Percentiles rank a stretch among this genome's conserved stretches.
phyloP scores from a whole-genome alignment of 2,113 vertebrate genomes.

The Sphyrna mokarran region DNA sequence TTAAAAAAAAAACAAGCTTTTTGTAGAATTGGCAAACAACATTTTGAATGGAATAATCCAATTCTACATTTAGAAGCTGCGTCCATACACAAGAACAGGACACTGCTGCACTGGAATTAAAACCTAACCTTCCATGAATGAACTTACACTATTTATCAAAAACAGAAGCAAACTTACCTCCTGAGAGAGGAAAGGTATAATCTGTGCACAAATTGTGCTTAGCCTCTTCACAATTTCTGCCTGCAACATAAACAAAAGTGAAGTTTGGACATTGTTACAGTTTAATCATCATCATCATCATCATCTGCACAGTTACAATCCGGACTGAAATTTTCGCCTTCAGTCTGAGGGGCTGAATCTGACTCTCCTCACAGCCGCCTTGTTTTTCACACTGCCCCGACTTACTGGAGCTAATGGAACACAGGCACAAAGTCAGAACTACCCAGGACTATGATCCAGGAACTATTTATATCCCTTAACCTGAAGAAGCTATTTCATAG shows the following conservation, averaged over 20 bases:
- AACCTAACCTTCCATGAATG: background rate
- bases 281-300: background rate
- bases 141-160: background rate
- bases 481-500: background rate
- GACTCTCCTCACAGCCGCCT: background rate
- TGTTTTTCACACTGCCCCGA: background rate
- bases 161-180: slow-evolving; percentile 65
- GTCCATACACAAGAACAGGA: background rate
- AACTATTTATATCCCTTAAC: background rate
- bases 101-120: background rate
- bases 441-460: background rate
- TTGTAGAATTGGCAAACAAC: background rate
- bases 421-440: background rate
- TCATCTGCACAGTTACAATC: background rate
- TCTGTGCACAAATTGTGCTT: slow-evolving; percentile 84
- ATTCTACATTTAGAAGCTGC: background rate
- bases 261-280: background rate
- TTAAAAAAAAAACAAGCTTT: background rate
- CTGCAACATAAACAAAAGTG: slow-evolving; percentile 50
- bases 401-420: too few relatives aligned
- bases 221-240: slow-evolving; percentile 89
- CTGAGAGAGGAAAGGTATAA: slow-evolving; percentile 84
- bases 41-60: background rate
- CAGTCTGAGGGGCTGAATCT: background rate
- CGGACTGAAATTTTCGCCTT: background rate